Conservation (phyloP, 1,140 invertebrate species). For the Drosophila ironensis region DNA sequence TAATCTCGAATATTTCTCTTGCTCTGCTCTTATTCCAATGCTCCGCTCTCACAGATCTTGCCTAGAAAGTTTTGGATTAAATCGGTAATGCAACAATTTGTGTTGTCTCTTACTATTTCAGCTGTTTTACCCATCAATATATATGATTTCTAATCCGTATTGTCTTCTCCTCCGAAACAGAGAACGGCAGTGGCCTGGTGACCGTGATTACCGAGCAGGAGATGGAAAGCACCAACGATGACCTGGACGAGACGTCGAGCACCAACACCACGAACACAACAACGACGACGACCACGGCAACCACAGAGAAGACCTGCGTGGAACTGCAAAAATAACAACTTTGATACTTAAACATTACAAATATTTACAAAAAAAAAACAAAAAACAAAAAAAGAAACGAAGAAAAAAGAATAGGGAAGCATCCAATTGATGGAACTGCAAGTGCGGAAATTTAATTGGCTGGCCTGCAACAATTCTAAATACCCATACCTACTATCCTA, state of each 20-base stretch:
- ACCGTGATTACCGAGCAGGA: slow-evolving; percentile 93
- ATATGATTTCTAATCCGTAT: neutral
- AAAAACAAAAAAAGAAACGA: slow-evolving; percentile 10
- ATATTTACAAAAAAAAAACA: slow-evolving; percentile 18
- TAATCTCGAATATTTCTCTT: slow-evolving; percentile 62
- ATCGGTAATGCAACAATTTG: slow-evolving; percentile 55
- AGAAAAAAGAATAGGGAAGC: slow-evolving; percentile 14
- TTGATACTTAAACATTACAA: slow-evolving; percentile 20
- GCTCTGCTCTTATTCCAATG: slow-evolving; percentile 36
- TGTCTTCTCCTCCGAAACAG: slow-evolving; percentile 58
- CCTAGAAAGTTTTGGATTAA: slow-evolving; percentile 58
- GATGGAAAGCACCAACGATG: slow-evolving; percentile 60
- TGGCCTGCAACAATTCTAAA: slow-evolving; percentile 54
- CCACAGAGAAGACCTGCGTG: slow-evolving; percentile 63
- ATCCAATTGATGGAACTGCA: slow-evolving; percentile 29
- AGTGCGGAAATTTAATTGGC: slow-evolving; percentile 37
- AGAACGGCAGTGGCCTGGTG: slow-evolving; percentile 87
- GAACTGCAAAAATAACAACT: slow-evolving; percentile 54
- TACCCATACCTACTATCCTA: slow-evolving; percentile 37
- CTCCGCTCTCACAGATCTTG: slow-evolving; percentile 44
- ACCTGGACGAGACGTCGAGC: slow-evolving; percentile 54
- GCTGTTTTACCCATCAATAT: accelerated
- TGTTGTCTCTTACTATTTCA: slow-evolving; percentile 22
- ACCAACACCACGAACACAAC: slow-evolving; percentile 57
- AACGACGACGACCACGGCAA: slow-evolving; percentile 63